Evolutionary conservation across 2,888 invertebrate genomes (phyloP), one percentile per base, ranked within the genome.

Genomic region (Plutella xylostella): DNA sequence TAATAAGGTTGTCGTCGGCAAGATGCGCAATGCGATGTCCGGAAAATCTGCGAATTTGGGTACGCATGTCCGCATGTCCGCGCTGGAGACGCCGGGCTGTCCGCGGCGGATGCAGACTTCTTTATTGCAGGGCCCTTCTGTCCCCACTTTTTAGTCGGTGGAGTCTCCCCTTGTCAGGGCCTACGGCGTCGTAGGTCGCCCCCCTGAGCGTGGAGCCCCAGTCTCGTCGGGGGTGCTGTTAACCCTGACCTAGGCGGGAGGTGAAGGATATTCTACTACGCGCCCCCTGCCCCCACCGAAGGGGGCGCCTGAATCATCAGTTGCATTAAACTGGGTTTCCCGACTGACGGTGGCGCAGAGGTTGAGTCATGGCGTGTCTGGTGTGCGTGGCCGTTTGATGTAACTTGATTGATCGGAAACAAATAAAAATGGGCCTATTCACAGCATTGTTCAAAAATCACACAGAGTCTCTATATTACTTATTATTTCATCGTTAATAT

Each of bases 231-330:
- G 71, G 79, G 79, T 62, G 71, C 74, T 58, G 72, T 78, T 83
- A 79, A 80, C 83, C 82, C 82, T 82, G 83, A 82, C 83, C 83
- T 76, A 78, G 77, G 74, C 17, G 43, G 71, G 69, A 63, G 82
- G 77, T 76, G 80, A 78, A 80, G 78, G 79, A 79, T 80, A 73
- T 75, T 78, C 79, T 79, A 77, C 77, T 74, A 73, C 75, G 69
- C 63, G 59, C 64, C 65, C 60, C 55, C 58, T 57, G 60, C 60
- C 59, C 58, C 64, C 31, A 39, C 44, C 28, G 37, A 47, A 41
- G 43, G 48, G 67, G 65, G 62, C 44, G 45, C 52, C 60, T 56
- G 56, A 59, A 66, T 51, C 73, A 58, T 58, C 75, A 70, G 75
- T 73, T 76, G 77, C 76, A 76, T 73, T 71, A 63, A 62, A 61